Conservation (phyloP, 2,888 invertebrate genomes). For the Hirtodrosophila cameraria region DNA sequence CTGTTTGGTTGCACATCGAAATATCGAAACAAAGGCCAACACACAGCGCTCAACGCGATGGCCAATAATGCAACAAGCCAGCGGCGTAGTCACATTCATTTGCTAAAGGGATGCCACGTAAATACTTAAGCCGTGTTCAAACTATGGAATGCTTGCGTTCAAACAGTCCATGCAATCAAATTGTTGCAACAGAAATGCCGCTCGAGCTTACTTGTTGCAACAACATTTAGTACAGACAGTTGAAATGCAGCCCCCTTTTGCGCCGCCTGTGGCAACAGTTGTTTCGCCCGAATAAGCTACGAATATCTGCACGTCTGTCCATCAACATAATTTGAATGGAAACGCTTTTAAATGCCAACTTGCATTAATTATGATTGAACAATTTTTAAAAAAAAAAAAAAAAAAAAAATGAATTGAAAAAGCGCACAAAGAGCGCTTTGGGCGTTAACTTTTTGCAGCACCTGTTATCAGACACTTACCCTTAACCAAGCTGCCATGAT, state of each 20-base stretch:
- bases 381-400: constrained; percentile 51
- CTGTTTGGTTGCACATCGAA: constrained; percentile 30
- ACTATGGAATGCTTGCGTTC: too few relatives aligned
- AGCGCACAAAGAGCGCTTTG: constrained; percentile 10
- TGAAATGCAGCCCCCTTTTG: neutral
- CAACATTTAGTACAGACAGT: too few relatives aligned
- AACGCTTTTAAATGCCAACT: constrained; percentile 77
- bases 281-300: constrained; percentile 9
- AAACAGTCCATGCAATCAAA: too few relatives aligned
- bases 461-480: constrained; percentile 38
- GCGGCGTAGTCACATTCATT: constrained; percentile 10
- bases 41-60: constrained; percentile 39
- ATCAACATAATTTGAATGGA: constrained; percentile 73
- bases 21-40: constrained; percentile 56
- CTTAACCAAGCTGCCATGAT: neutral
- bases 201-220: too few relatives aligned
- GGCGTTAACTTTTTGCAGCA: constrained; percentile 36
- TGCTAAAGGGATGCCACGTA: neutral
- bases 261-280: constrained; percentile 6
- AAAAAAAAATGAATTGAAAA: too few relatives aligned
- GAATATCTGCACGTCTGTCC: constrained; percentile 11
- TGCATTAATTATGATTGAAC: constrained; percentile 77
- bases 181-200: too few relatives aligned
- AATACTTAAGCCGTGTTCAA: too few relatives aligned
- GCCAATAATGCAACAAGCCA: constrained; percentile 45